Conservation (phyloP, 2,113 vertebrate genomes). For the Mohoua ochrocephala region DNA sequence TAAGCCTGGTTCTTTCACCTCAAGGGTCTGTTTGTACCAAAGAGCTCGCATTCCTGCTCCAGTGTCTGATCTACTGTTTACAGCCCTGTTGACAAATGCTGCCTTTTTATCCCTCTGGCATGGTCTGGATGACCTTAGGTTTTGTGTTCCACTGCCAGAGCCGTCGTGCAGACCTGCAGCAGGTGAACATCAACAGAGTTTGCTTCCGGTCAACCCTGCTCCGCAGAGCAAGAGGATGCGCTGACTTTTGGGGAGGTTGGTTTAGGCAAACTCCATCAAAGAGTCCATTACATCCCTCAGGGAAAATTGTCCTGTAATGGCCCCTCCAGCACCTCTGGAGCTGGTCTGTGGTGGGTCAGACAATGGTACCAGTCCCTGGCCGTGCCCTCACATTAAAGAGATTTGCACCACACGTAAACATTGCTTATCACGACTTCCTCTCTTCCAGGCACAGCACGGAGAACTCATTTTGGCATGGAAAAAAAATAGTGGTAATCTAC, state of each 20-base stretch:
- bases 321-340: not conserved
- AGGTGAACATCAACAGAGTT: not conserved
- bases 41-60: not conserved
- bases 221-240: not conserved
- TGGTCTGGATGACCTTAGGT: not conserved
- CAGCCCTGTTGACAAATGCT: not conserved
- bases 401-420: not conserved
- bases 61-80: not conserved
- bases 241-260: not conserved
- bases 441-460: accelerated
- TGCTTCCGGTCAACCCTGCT: not conserved
- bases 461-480: not conserved
- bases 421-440: slow-evolving; percentile 28
- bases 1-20: not conserved
- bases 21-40: not conserved
- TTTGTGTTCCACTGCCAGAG: not conserved
- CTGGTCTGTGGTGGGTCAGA: not conserved
- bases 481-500: not conserved
- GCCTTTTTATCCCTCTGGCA: not conserved
- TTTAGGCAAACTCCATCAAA: not conserved
- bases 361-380: not conserved
- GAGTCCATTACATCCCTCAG: not conserved
- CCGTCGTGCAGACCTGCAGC: not conserved
- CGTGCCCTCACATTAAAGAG: not conserved
- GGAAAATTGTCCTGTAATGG: not conserved